Evolutionary conservation across 1,140 invertebrate genomes (phyloP), one percentile per base, ranked within the genome.

Genomic region (Achroia grisella): DNA sequence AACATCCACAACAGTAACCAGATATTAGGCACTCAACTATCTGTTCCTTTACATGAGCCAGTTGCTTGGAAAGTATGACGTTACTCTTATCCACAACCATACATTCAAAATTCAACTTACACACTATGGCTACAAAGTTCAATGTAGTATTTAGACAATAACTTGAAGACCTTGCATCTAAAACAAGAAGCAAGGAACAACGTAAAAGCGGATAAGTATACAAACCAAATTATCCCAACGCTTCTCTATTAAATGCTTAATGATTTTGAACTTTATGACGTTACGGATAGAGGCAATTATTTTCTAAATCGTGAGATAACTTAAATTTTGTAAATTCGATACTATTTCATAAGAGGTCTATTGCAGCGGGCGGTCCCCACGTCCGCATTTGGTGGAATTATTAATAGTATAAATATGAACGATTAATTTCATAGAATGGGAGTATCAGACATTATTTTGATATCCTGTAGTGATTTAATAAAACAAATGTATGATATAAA

Each of bases 21-120:
- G 69, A 81, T 77, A 77, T 69, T 56, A 56, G 56, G 56, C 64
- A 73, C 57, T 69, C 69, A 74, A 71, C 70, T 71, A 72, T 79
- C 75, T 79, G 71, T 73, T 69, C 56, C 68, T 60, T 71, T 77
- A 68, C 62, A 72, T 67, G 56, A 69, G 53, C 69, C 66, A 73
- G 42, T 55, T 65, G 51, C 27, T 52, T 59, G 74, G 59, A 73
- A 77, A 58, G 56, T 63, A 71, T 81, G 71, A 71, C 71, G 70
- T 60, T 68, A 59, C 65, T 57, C 59, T 57, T 62, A 65, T 28
- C 39, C 23, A n/a, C 5, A 32, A 39, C 11, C 12, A 5, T 17
- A 6, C 40, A 49, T 13, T n/a, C 13, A 23, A 70, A 65, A 64
- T 50, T 40, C 11, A 32, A 64, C 48, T 52, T 44, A 59, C 53